Conservation (phyloP, 2,797 vertebrate species). For the Artibeus jamaicensis region DNA sequence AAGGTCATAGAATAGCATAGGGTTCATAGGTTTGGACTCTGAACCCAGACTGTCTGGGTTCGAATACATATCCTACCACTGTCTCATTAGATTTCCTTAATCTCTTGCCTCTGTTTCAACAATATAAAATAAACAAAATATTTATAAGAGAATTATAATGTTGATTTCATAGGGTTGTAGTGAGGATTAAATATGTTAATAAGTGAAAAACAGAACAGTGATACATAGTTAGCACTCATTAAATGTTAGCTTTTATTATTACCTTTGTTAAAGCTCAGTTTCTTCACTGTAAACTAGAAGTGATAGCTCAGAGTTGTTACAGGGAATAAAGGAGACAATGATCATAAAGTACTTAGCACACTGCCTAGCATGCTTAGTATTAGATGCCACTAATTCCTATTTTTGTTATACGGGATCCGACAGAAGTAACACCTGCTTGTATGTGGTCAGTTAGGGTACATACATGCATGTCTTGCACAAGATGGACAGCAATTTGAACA, state of each 20-base stretch:
- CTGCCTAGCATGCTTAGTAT: neutral
- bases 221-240: neutral
- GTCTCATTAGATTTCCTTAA: neutral
- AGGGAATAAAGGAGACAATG: neutral
- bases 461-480: too few species aligned
- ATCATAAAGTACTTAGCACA: neutral
- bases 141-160: slow-evolving; percentile 3
- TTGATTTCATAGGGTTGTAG: neutral
- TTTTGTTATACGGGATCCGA: neutral
- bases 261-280: neutral
- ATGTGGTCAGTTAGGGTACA: too few species aligned
- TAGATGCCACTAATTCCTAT: neutral
- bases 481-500: too few species aligned
- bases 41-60: neutral
- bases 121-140: neutral
- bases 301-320: neutral
- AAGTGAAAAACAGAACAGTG: slow-evolving; percentile 3
- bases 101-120: neutral
- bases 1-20: neutral
- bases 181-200: slow-evolving; percentile 3
- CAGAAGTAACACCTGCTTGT: too few species aligned
- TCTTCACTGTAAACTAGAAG: slow-evolving; percentile 11
- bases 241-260: slow-evolving; percentile 3
- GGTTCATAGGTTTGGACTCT: neutral
- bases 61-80: neutral